Evolutionary conservation across 2,888 invertebrate genomes (phyloP), one percentile per base, ranked within the genome.

Genomic region (Agrochola litura): DNA sequence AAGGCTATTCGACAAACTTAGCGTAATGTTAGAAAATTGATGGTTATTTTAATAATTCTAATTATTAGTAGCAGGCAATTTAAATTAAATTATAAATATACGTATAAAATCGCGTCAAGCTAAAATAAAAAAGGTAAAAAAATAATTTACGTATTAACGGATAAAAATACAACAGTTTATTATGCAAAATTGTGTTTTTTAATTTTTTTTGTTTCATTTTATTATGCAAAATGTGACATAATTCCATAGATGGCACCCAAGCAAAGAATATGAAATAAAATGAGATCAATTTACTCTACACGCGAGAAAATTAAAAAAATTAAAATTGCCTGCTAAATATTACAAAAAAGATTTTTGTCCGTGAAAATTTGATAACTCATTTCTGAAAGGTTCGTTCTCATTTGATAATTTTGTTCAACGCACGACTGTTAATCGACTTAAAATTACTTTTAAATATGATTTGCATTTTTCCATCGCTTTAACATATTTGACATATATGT

Each of bases 1-100:
- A 96, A 96, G 96, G 96, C 96, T 96, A 96, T 96, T 93, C 92
- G 95, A 95, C 95, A 95, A 95, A 96, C 96, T 96, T 96, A 96
- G 93, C 92, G 89, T 95, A 94, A 91, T 95, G 95, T 96, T 96
- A 96, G 95, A 96, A 95, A 95, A 92, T 93, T 89, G 88, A 86
- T 86, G 88, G 86, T 89, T 90, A 90, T 80, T 84, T 85, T 85
- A 85, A 87, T 84, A 87, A 86, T 81, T 85, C 87, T 90, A 88
- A 90, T 87, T 86, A 88, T 93, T 91, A 88, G 63, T 93, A 96
- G 96, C 96, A 96, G 96, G 96, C 96, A 96, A 96, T 96, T 92
- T 91, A 64, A 82, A 88, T 87, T 87, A 88, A 88, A 86, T 65
- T 82, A 86, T 85, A 86, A 86, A 85, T 80, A 82, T 89, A 89